phyloP scores from a whole-genome alignment of 2,797 vertebrate genomes.

The Pygocentrus nattereri region DNA sequence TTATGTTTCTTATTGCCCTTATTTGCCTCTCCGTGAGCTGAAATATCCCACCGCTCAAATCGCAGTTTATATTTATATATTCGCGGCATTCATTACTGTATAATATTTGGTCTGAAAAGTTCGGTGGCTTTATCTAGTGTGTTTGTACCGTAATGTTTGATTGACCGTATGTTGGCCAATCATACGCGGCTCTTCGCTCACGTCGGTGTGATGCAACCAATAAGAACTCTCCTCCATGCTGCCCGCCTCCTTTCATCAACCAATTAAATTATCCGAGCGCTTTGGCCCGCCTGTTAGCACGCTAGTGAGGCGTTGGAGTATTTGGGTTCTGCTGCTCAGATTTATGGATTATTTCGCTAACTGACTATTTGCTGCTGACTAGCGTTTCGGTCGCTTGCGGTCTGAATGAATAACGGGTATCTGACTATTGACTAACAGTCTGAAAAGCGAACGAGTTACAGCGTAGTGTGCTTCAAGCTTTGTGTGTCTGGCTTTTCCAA shows the following conservation, averaged over 20 bases:
- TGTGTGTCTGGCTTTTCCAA: neutral
- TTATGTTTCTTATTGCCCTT: neutral
- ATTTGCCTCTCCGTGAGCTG: neutral
- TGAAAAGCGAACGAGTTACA: constrained; percentile 35
- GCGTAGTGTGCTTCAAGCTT: constrained; percentile 28
- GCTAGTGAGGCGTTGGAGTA: constrained; percentile 44
- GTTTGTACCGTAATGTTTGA: neutral
- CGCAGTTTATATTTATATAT: neutral
- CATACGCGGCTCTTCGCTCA: neutral
- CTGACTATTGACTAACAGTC: neutral
- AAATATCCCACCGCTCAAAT: neutral
- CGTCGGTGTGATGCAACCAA: neutral
- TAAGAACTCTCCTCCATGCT: neutral
- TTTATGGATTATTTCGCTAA: neutral
- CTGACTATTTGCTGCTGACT: neutral
- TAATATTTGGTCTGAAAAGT: constrained; percentile 4
- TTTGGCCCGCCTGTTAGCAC: constrained; percentile 40
- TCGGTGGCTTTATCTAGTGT: neutral
- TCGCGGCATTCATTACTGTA: neutral
- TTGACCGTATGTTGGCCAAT: constrained; percentile 31
- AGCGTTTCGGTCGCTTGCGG: neutral
- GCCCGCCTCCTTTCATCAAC: neutral
- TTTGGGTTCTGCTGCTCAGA: constrained; percentile 15
- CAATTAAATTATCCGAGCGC: neutral
- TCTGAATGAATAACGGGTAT: neutral